Percentiles rank a stretch among this genome's conserved stretches.
These are phyloP conservation scores for Bugulina stolonifera DNA, from an alignment of 2,888 invertebrate species.

Conservation along the genomic window DNA sequence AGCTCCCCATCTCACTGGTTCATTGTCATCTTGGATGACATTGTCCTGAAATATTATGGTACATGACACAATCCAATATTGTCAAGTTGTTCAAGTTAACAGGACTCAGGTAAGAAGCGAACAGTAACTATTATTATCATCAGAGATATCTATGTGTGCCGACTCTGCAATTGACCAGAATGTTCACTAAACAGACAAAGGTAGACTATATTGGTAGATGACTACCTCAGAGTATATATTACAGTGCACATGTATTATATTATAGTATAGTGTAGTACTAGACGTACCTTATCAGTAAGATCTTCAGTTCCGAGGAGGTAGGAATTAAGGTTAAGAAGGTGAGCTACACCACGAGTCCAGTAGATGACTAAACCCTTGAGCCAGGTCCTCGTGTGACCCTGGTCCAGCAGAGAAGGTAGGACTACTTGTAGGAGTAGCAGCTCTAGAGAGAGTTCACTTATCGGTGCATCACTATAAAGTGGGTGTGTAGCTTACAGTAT, in stretches of 20 bases:
- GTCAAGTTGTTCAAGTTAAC: too few species aligned
- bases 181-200: too few species aligned
- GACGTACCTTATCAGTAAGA: slow-evolving; percentile 28
- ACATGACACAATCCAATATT: too few species aligned
- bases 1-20: slow-evolving; percentile 32
- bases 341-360: slow-evolving; percentile 59
- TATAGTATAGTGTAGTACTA: background rate
- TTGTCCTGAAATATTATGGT: slow-evolving; percentile 33
- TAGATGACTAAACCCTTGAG: slow-evolving; percentile 73
- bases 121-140: too few species aligned
- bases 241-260: too few species aligned
- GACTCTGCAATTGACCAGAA: too few species aligned
- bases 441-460: slow-evolving; percentile 90
- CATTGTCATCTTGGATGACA: slow-evolving; percentile 35
- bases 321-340: slow-evolving; percentile 77
- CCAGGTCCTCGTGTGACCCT: slow-evolving; percentile 91
- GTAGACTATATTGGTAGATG: too few species aligned
- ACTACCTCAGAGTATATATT: too few species aligned
- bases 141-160: too few species aligned
- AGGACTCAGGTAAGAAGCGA: too few species aligned
- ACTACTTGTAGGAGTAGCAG: slow-evolving; percentile 77
- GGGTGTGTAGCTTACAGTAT: too few species aligned
- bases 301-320: slow-evolving; percentile 74
- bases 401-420: slow-evolving; percentile 88
- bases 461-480: slow-evolving; percentile 64